A percentile compares a stretch with the other conserved stretches of the same genome.
Evolutionary conservation across 2,113 vertebrate genomes (phyloP).

Genomic region (Cinclus cinclus): DNA sequence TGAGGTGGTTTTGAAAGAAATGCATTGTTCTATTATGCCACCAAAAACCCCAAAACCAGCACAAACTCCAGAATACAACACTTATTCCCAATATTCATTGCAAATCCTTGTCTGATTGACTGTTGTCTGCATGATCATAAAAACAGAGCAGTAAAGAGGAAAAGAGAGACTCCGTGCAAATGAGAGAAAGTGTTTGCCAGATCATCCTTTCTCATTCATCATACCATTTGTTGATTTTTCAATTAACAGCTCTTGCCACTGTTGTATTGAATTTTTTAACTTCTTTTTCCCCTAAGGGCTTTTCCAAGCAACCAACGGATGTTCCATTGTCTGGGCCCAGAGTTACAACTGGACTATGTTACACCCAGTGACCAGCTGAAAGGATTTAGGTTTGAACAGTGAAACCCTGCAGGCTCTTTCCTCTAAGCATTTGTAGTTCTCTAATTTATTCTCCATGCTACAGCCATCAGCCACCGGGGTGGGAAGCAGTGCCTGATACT

Average conservation of each 20-base stretch:
- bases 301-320: background rate
- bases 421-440: background rate
- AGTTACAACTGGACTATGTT: accelerated
- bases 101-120: background rate
- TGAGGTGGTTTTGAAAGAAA: background rate
- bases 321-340: background rate
- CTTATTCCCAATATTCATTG: background rate
- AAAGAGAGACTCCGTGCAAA: background rate
- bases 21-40: background rate
- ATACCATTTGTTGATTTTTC: background rate
- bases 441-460: background rate
- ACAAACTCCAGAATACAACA: background rate
- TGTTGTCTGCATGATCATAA: background rate
- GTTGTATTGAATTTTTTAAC: background rate
- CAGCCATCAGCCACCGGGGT: background rate
- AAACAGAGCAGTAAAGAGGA: background rate
- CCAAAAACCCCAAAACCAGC: background rate
- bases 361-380: background rate
- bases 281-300: background rate
- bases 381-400: background rate
- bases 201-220: accelerated
- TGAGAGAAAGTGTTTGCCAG: background rate
- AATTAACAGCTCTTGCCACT: background rate
- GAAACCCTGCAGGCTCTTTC: background rate
- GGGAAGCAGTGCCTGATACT: background rate